Base-by-base conservation (phyloP, 2,113 vertebrate species). In the Mystacornis crossleyi region DNA sequence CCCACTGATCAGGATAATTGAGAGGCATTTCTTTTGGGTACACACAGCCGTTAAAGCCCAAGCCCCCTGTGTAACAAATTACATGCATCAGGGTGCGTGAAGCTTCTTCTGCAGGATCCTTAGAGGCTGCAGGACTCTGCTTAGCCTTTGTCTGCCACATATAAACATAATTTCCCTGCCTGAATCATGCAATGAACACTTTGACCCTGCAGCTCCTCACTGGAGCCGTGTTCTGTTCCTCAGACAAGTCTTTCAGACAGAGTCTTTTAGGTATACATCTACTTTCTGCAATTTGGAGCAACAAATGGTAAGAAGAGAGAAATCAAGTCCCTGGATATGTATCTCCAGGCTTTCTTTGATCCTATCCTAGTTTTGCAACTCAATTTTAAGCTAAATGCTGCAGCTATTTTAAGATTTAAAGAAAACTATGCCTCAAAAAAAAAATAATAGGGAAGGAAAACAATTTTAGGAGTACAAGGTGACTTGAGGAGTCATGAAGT, bases 401-500 rank as follows among this genome's bases (percentile, higher is more conserved):
- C 38, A 81, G 43, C 40, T 90, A 61, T 89, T 96, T 92, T 65
- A 80, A 77, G 75, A 74, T 89, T 60, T 61, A 83, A 90, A 92
- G 45, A 78, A 93, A 93, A 82, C 19, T 50, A 23, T 36, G 26
- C 5, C 67, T 24, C 2, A 34, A 54, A 80, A 93, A n/a, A n/a
- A n/a, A 90, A 82, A 70, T 8, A 83, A 55, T 19, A 66, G 15
- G 21, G 60, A 74, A 83, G 9, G 25, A 87, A 89, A 95, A 62
- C 0, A 0, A 16, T 66, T 86, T 74, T 64, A 66, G 55, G 33
- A 73, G n/a, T 36, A 86, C 29, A 51, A 70, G 26, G 31, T 1
- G 1, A 62, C 60, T 81, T 79, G 61, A 3, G 6, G 24, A 38
- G 60, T 78, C 47, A 67, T 74, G 43, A 81, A 91, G 12, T 71